phyloP scores from a whole-genome alignment of 2,888 invertebrate genomes.

The Callinectes sapidus region DNA sequence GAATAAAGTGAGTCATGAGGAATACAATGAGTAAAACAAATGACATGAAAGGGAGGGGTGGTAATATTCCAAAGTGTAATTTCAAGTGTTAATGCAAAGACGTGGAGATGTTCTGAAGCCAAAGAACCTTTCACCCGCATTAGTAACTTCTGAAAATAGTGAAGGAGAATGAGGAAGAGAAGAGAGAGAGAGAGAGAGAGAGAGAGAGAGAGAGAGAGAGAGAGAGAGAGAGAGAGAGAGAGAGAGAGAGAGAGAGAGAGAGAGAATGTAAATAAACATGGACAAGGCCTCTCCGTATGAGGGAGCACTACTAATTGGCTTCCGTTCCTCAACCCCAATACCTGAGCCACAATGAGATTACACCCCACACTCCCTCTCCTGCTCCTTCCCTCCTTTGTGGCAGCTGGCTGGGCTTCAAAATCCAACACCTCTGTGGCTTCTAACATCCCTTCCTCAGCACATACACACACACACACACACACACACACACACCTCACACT shows the following conservation, averaged over 20 bases:
- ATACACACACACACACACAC: background rate
- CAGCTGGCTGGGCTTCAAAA: constrained; percentile 23
- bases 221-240: background rate
- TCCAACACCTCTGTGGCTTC: background rate
- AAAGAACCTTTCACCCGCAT: background rate
- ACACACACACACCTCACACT: background rate
- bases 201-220: no score
- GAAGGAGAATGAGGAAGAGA: no score
- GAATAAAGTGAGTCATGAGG: background rate
- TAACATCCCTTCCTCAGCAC: background rate
- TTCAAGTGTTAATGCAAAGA: background rate
- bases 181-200: no score
- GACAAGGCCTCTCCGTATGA: background rate
- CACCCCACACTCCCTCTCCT: background rate
- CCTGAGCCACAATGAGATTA: constrained; percentile 54
- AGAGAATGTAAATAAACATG: background rate
- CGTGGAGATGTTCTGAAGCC: background rate
- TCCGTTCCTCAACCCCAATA: constrained; percentile 45
- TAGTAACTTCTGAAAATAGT: background rate
- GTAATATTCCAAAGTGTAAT: background rate
- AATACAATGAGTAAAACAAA: background rate
- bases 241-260: background rate
- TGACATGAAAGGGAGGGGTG: no score
- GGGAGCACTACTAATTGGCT: constrained; percentile 47
- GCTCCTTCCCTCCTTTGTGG: background rate